A percentile compares a stretch with the other conserved stretches of the same genome.
These are phyloP conservation scores for Canis aureus DNA, from an alignment of 2,113 vertebrate genomes.

Conservation along the genomic window DNA sequence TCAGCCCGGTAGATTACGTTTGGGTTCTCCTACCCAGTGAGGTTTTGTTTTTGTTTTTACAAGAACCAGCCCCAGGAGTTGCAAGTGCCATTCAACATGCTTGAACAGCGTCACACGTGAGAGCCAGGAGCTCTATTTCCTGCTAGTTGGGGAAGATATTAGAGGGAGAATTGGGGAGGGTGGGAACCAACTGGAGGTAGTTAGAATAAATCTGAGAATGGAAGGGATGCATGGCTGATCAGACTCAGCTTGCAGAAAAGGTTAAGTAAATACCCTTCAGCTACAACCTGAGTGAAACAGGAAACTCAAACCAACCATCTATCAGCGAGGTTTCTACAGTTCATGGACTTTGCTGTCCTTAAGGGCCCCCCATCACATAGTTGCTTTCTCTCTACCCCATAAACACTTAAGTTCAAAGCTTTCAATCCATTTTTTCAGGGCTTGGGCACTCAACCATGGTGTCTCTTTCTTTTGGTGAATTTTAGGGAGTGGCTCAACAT, in stretches of 20 bases:
- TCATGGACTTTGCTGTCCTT: background rate
- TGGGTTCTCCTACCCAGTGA: background rate
- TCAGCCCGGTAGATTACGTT: background rate
- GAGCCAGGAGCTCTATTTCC: conserved; percentile 20
- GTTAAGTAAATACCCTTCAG: conserved; percentile 54
- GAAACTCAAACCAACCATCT: background rate
- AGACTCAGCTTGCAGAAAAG: conserved; percentile 26
- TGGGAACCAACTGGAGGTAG: background rate
- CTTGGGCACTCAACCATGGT: background rate
- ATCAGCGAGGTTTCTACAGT: conserved; percentile 28
- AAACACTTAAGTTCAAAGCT: conserved; percentile 11
- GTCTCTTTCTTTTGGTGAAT: conserved; percentile 19
- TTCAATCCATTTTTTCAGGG: background rate
- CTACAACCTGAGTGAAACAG: conserved; percentile 23
- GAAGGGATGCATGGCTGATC: background rate
- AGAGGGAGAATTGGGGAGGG: background rate
- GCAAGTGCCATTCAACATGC: background rate
- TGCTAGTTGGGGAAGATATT: background rate
- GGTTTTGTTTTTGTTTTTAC: background rate
- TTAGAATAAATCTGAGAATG: conserved; percentile 19
- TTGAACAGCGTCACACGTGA: background rate
- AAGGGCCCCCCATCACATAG: background rate
- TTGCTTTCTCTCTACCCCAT: background rate
- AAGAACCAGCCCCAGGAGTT: background rate
- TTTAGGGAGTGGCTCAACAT: conserved; percentile 20